Base-by-base conservation (phyloP, 2,797 vertebrate genomes). In the Ctenopoma kingsleyae region DNA sequence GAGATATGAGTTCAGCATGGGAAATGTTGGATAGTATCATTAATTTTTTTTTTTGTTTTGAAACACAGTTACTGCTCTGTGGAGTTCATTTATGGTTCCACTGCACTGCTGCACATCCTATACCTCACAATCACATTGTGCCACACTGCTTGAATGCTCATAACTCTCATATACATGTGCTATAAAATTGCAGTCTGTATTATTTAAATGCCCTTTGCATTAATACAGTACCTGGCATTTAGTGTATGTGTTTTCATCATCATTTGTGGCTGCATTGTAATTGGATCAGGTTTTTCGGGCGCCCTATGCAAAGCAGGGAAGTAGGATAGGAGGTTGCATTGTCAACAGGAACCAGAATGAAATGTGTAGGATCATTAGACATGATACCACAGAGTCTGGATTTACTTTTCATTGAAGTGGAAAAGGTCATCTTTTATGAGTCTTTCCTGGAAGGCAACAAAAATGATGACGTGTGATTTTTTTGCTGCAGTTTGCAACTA, bases 391-490 rank as follows among this genome's bases (percentile, higher is more conserved):
- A 71, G 58, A 78, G 71, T 15, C 63, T 0, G 60, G 67, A 72
- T 88, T 83, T 86, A 64, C 90, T 89, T 86, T 87, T 82, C 71
- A 81, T 60, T 64, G 30, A 77, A 86, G 81, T 86, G 87, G 82
- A 89, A 90, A 91, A 88, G 90, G 90, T 90, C 75, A 60, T 89
- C 80, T 87, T 91, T 86, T 89, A 87, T 41, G 60, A 76, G 71
- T 70, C 68, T 74, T 83, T 85, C 61, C 81, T 81, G 70, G 69
- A 86, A 87, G 85, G 75, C 78, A 73, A 63, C 66, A 62, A 57
- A 80, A 86, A 48, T 81, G 83, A 88, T 88, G 85, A 86, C 41
- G 48, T 30, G 62, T 10, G 44, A 6, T 44, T 50, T 68, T 85
- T 72, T 30, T 17, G 30, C 84, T 48, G 76, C 44, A 48, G 64